Percentiles rank a stretch among this genome's conserved stretches.
Evolutionary conservation across 2,113 vertebrate genomes (phyloP).

Genomic region (Collichthys lucidus): DNA sequence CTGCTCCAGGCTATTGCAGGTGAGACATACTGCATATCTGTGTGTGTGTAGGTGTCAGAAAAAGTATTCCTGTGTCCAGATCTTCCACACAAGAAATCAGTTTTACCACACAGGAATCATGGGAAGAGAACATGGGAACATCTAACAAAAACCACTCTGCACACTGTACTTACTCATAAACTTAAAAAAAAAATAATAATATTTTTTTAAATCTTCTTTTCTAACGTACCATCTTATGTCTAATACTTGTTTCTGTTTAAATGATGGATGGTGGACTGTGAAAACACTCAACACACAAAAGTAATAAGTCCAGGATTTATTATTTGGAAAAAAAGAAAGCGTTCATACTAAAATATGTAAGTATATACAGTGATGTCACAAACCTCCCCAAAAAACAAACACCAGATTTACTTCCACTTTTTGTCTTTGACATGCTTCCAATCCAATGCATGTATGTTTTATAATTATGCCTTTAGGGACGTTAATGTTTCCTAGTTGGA

Average conservation of each 20-base stretch:
- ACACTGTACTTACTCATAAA: too few relatives aligned
- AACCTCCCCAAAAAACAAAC: too few relatives aligned
- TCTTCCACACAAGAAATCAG: neutral
- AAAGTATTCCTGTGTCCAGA: neutral
- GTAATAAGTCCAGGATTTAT: neutral
- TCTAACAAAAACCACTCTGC: too few relatives aligned
- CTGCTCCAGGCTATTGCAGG: conserved; percentile 97
- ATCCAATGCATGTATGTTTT: neutral
- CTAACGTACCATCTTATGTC: too few relatives aligned
- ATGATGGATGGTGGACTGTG: neutral
- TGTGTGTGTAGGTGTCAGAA: neutral
- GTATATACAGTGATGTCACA: too few relatives aligned
- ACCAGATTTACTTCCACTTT: too few relatives aligned
- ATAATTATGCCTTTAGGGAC: conserved; percentile 5
- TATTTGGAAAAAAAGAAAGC: too few relatives aligned
- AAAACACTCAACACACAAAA: neutral
- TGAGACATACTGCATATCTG: conserved; percentile 70
- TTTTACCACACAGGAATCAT: neutral
- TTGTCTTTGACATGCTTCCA: too few relatives aligned
- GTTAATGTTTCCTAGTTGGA: neutral
- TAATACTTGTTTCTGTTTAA: neutral
- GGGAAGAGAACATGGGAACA: neutral
- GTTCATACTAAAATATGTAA: too few relatives aligned
- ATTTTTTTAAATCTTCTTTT: too few relatives aligned
- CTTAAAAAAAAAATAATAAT: too few relatives aligned